Evolutionary conservation across 1,140 invertebrate species (phyloP).

Genomic region (Paraescarpia echinospica): DNA sequence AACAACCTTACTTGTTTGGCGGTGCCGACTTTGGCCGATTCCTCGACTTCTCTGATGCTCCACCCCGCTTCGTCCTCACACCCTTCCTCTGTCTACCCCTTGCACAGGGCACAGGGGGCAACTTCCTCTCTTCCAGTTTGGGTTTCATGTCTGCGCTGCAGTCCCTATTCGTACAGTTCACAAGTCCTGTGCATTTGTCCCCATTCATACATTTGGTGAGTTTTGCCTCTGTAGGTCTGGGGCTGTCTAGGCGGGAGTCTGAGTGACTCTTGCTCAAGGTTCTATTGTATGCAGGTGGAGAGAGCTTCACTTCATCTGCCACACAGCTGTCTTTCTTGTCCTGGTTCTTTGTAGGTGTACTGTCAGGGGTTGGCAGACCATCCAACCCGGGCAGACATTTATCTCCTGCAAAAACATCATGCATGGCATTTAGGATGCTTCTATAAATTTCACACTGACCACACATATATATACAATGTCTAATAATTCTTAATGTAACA

Average conservation of each 20-base stretch:
- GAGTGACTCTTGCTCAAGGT: background rate
- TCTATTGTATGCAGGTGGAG: background rate
- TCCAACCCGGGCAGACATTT: background rate
- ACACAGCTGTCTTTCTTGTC: conserved; percentile 16
- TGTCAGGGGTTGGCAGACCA: conserved; percentile 33
- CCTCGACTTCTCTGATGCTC: background rate
- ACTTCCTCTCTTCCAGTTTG: background rate
- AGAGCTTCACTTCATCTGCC: conserved; percentile 22
- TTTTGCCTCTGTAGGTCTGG: background rate
- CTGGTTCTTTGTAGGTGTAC: conserved; percentile 33
- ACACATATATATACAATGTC: background rate
- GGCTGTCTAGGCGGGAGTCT: background rate
- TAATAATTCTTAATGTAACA: too few relatives aligned
- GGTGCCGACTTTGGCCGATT: background rate
- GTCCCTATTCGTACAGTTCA: background rate
- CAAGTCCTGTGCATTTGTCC: background rate
- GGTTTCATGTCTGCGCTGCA: background rate
- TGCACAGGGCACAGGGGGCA: background rate
- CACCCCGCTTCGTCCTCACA: background rate
- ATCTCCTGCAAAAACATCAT: background rate
- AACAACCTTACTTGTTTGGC: background rate
- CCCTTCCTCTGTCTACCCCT: background rate
- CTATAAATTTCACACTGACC: background rate
- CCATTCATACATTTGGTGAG: background rate
- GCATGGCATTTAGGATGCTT: background rate